Base-by-base conservation (phyloP, 1,140 invertebrate genomes). In the Trinorchestia longiramus region DNA sequence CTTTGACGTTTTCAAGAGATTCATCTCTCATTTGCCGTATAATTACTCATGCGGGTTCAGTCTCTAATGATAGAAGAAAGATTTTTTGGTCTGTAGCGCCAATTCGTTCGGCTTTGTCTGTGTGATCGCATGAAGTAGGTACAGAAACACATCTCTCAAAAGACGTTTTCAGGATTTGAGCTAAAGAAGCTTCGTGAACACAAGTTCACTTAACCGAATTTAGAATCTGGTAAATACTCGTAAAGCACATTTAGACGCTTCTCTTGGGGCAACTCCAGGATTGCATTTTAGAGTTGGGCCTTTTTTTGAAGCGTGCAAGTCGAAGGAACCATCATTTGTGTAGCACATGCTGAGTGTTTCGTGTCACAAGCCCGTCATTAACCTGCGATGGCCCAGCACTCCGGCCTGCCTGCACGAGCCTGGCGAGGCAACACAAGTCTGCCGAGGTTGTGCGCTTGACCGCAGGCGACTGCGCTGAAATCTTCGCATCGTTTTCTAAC, bases 321-420 rank as follows among this genome's bases (percentile, higher is more conserved):
- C 4, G 88, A 90, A 90, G 88, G 36, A 11, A 90, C 88, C 28
- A 90, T 41, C 88, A 90, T 42, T 90, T 90, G 88, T 90, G 88
- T 42, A 90, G 88, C 88, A 90, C 88, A 42, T 42, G 88, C 43
- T 90, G 88, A 90, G 88, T 42, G 88, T 41, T 90, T 42, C 88
- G 88, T 90, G 88, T 90, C 41, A 90, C 88, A 90, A 43, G 43
- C 6, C 88, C 23, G 43, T 90, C 88, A 90, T 90, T 90, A 90
- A 15, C n/a, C 41, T 36, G 43, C 11, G 88, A 42, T 11, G 36
- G 41, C 41, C 3, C 88, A 90, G 41, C 4, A 17, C 43, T 90
- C 88, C 88, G 43, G 88, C 88, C 43, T 43, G 41, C 43, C 88
- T 90, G 88, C n/a, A 90, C 41, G 8, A 42, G 41, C 19, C 47